Evolutionary conservation across 1,140 invertebrate species (phyloP), one percentile per base, ranked within the genome.

Genomic region (Halictus rubicundus): DNA sequence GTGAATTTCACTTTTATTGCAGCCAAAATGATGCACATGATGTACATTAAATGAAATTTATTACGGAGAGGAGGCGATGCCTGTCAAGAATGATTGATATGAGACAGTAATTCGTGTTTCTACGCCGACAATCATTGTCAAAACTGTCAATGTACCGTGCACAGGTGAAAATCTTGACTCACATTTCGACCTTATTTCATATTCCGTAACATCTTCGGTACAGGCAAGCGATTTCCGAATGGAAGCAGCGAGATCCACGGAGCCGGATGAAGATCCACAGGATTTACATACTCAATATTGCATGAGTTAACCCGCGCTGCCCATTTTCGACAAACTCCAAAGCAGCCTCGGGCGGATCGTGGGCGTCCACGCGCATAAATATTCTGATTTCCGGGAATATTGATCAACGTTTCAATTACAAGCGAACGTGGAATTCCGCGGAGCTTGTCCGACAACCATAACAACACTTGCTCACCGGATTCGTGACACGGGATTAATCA

Each of bases 211-310:
- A 32, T 2, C 32, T 32, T 32, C 32, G 32, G 32, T 32, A 32
- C 32, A 32, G 32, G 5, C 5, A 3, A 32, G 32, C 32, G 32
- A 32, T 32, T 84, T 76, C 70, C 76, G 70, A 59, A 32, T 19
- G 66, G 61, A 69, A 73, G 60, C 16, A 68, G 61, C 61, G 83
- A 85, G 73, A 73, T 42, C 27, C 46, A 16, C 46, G 23, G 52
- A 81, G 54, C n/a, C 46, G 23, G 52, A 81, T 54, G 61, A 85
- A 59, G 64, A 81, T 84, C 63, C 61, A 78, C 72, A 42, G 81
- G 80, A 87, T 87, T 87, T 87, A 86, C 84, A 87, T 86, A 85
- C 49, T 65, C 63, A 74, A 73, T 83, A 76, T 54, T 74, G 61
- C 68, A 57, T 23, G 60, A 61, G 52, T 59, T 72, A 57, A 77